Evolutionary conservation across 1,140 invertebrate genomes (phyloP), one percentile per base, ranked within the genome.

Genomic region (Drosophila sechellia): DNA sequence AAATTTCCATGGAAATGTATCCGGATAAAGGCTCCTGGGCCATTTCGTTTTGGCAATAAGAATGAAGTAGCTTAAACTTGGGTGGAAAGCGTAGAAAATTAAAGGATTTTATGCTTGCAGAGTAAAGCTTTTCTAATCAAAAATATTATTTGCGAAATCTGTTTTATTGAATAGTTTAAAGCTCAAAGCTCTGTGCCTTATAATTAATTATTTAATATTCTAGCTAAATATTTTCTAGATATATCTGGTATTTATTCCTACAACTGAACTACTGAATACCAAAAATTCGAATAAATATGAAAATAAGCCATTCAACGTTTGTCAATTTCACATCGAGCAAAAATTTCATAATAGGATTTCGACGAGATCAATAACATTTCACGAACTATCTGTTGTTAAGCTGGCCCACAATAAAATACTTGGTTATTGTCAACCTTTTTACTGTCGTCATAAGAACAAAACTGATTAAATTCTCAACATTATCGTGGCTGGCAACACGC

Each of bases 381-480:
- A 11, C 31, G 31, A 8, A 10, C 31, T 31, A 31, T 31, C 25
- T 31, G 39, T 15, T 15, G 17, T 34, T 43, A 10, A 50, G 54
- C 15, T 3, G n/a, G 31, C 15, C 35, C 8, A 27, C 15, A 48
- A 42, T 49, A 27, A 52, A 63, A 52, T 48, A 22, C 39, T 45
- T 6, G 13, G 20, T 34, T 60, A 53, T 40, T 55, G 25, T 52
- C 66, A 61, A 61, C 55, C 52, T 40, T 49, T 71, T 61, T 17
- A 39, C 46, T 48, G 49, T 70, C 8, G 42, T 25, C 43, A 46
- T 52, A 31, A 39, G 50, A 73, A 60, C 50, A 39, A 66, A 79
- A 64, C 45, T 35, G 60, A 68, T 68, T 65, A 65, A 59, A 43
- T 35, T 57, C 54, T 11, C 42, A 68, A 54, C 72, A 75, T 64